Percentiles rank a stretch among this genome's conserved stretches.
Conservation (phyloP, 1,140 invertebrate species). For the Diachasmimorpha longicaudata region DNA sequence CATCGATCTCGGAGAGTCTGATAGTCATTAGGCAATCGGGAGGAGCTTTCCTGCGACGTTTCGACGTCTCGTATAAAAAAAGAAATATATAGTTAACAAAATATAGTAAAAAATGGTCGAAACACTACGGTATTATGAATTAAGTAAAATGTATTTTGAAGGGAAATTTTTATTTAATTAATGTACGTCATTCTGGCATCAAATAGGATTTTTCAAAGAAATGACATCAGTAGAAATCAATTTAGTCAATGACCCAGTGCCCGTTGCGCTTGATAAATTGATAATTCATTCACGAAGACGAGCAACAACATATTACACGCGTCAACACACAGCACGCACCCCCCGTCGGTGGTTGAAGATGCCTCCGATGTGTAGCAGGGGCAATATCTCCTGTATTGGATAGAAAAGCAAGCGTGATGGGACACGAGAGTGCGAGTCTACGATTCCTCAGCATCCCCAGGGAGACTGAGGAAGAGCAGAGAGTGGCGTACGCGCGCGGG, state of each 20-base stretch:
- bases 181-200: no score
- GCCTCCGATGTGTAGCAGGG: neutral
- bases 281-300: slow-evolving; percentile 51
- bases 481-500: slow-evolving; percentile 9
- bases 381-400: neutral
- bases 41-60: no score
- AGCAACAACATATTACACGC: slow-evolving; percentile 51
- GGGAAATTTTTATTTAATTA: no score
- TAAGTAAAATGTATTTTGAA: no score
- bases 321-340: slow-evolving; percentile 44
- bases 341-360: neutral
- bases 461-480: slow-evolving; percentile 25
- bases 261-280: slow-evolving; percentile 46
- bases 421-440: slow-evolving; percentile 16
- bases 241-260: slow-evolving; percentile 1
- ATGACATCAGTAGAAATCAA: no score
- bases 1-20: neutral
- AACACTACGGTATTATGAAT: no score
- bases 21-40: neutral
- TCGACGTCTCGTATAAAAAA: no score
- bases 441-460: neutral
- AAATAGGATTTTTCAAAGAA: no score
- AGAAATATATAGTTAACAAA: no score
- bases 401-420: slow-evolving; percentile 13
- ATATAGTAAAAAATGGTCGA: no score